A percentile compares a stretch with the other conserved stretches of the same genome.
phyloP scores from a whole-genome alignment of 2,113 vertebrate species.

The Mustelus asterias region DNA sequence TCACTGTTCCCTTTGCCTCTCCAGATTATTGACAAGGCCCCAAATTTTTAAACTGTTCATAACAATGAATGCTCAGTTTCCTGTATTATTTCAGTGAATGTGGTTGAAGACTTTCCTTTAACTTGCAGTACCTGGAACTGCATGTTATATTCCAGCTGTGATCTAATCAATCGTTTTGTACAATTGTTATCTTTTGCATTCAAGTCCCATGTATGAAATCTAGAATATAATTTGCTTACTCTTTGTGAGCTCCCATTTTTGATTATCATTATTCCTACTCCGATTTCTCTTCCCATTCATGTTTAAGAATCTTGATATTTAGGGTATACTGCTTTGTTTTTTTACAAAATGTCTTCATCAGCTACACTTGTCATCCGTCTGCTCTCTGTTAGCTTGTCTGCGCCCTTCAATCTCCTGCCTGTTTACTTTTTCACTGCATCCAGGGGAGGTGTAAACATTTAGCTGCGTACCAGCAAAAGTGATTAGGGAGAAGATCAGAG shows the following conservation, averaged over 20 bases:
- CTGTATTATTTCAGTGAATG: background rate
- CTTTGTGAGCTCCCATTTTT: background rate
- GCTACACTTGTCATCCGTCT: background rate
- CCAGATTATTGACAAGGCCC: background rate
- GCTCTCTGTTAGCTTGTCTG: background rate
- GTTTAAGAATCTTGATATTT: no score
- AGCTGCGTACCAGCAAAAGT: background rate
- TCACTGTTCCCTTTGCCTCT: background rate
- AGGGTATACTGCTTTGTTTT: background rate
- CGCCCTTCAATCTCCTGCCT: background rate
- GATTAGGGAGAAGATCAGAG: background rate
- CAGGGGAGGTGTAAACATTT: background rate
- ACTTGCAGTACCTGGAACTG: background rate
- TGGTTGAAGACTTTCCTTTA: background rate
- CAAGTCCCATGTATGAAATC: background rate
- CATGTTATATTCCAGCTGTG: background rate
- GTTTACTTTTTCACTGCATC: background rate
- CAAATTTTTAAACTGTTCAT: background rate
- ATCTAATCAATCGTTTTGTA: background rate
- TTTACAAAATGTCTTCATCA: background rate
- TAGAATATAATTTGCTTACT: background rate
- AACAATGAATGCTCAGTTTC: background rate
- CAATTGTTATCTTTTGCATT: background rate
- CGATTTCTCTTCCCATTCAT: background rate
- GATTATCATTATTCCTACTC: background rate